These are phyloP conservation scores for Rapana venosa DNA, from an alignment of 2,888 invertebrate genomes.

Conservation along the genomic window DNA sequence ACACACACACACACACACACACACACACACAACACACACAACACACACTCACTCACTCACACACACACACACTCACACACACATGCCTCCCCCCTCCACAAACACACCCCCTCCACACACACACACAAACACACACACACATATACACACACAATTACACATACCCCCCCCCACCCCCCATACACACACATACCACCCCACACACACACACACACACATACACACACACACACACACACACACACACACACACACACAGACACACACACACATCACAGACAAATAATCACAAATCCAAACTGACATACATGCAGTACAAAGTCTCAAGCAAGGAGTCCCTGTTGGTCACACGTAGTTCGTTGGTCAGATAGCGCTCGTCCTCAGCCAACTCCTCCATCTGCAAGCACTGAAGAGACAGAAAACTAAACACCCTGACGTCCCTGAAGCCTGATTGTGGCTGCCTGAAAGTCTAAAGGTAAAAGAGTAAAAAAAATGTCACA, in stretches of 20 bases:
- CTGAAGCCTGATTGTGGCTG: no score
- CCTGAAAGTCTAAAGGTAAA: no score
- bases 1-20: no score
- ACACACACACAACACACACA: no score
- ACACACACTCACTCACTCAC: not conserved
- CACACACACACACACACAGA: conserved; percentile 1
- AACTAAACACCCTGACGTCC: not conserved
- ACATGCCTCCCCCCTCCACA: no score
- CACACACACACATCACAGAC: not conserved
- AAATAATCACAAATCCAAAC: not conserved
- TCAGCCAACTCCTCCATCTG: conserved; percentile 82
- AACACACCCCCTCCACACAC: no score
- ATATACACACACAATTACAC: not conserved
- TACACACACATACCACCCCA: not conserved
- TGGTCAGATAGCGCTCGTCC: conserved; percentile 85
- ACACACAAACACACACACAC: not conserved
- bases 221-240: not conserved
- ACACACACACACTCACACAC: not conserved
- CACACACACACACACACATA: not conserved
- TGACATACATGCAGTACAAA: conserved; percentile 76
- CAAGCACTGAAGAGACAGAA: conserved; percentile 58
- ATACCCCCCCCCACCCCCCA: not conserved
- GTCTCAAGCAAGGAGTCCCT: conserved; percentile 84
- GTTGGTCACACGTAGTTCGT: conserved; percentile 87
- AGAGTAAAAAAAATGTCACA: no score